phyloP scores from a whole-genome alignment of 92 coral and sea anemone species.

The Porites rus region DNA sequence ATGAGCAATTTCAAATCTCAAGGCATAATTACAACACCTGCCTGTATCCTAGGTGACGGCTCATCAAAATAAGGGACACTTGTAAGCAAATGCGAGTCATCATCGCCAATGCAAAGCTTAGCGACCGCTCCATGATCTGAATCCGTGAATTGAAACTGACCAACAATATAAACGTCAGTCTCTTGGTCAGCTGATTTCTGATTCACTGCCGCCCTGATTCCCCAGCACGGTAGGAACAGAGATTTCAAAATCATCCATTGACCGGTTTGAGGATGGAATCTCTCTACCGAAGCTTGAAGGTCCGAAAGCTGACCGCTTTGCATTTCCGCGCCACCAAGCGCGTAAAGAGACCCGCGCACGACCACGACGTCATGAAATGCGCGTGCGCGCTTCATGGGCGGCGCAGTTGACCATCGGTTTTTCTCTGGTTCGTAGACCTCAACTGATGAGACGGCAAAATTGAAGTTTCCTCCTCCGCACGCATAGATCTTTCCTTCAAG shows the following conservation, averaged over 20 bases:
- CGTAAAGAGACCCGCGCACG: constrained; percentile 56
- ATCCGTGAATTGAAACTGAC: constrained; percentile 37
- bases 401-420: constrained; percentile 36
- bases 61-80: constrained; percentile 44
- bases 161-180: constrained; percentile 59
- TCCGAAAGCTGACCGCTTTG: constrained; percentile 46
- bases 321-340: constrained; percentile 70
- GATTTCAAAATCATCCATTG: constrained; percentile 60
- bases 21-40: constrained; percentile 58
- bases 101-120: constrained; percentile 32
- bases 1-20: neutral
- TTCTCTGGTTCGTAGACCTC: constrained; percentile 52
- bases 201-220: constrained; percentile 59
- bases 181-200: constrained; percentile 17
- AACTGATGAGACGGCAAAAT: constrained; percentile 62
- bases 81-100: constrained; percentile 33
- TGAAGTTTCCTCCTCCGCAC: constrained; percentile 71
- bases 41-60: constrained; percentile 59
- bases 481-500: constrained; percentile 63
- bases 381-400: constrained; percentile 61
- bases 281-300: constrained; percentile 55
- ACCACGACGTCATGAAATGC: constrained; percentile 67
- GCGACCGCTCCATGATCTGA: constrained; percentile 63
- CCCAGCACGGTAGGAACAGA: constrained; percentile 60
- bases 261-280: constrained; percentile 41